These are phyloP conservation scores for Apamea anceps DNA, from an alignment of 2,888 invertebrate genomes.

Conservation along the genomic window DNA sequence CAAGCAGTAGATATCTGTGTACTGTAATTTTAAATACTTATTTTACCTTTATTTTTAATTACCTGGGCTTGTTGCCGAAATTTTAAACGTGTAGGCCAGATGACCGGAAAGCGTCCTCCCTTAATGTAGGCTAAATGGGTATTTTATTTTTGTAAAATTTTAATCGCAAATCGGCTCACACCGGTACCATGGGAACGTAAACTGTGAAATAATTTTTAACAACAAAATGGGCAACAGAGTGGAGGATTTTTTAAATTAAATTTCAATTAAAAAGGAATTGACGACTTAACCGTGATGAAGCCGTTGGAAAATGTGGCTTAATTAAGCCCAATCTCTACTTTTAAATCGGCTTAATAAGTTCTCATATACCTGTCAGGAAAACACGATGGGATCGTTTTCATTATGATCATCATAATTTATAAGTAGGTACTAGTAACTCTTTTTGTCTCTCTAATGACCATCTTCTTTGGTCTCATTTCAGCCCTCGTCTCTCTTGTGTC, in stretches of 20 bases:
- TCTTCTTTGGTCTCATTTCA: not conserved
- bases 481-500: not conserved
- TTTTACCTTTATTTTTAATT: constrained; percentile 66
- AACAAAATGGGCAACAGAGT: constrained; percentile 34
- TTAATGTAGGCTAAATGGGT: constrained; percentile 57
- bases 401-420: not conserved
- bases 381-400: not conserved
- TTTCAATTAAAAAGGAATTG: constrained; percentile 58
- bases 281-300: constrained; percentile 37
- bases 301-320: constrained; percentile 44
- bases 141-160: constrained; percentile 61
- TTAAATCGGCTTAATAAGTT: constrained; percentile 32
- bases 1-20: constrained; percentile 24
- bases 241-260: constrained; percentile 33
- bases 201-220: constrained; percentile 56
- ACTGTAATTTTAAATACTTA: constrained; percentile 61
- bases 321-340: constrained; percentile 25
- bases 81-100: constrained; percentile 56
- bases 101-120: constrained; percentile 55
- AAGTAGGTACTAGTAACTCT: not conserved
- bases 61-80: constrained; percentile 49
- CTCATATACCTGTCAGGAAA: not conserved
- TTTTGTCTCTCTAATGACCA: not conserved
- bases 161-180: constrained; percentile 55
- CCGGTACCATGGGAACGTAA: constrained; percentile 47